Base-by-base conservation (phyloP, 2,797 vertebrate species). In the Glossophaga mutica region DNA sequence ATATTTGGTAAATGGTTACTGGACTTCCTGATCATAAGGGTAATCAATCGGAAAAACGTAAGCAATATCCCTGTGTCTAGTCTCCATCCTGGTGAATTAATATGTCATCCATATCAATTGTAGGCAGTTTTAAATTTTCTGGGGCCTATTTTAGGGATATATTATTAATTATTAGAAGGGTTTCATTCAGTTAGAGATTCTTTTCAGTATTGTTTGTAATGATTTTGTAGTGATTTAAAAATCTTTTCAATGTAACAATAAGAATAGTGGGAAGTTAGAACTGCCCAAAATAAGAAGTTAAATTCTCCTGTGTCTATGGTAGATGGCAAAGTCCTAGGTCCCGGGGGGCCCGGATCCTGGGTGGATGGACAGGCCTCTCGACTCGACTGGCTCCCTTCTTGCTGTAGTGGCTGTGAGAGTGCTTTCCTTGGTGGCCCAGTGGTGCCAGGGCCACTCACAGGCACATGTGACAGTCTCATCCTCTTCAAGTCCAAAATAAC, bases 191-290 rank as follows among this genome's bases (percentile, higher is more conserved):
- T 76, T 26, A 32, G n/a, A 44, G n/a, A 37, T 67, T 34, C 68
- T 62, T 86, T 90, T 86, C 19, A 68, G 7, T 52, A 48, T 92
- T 92, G 15, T 86, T 74, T 59, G 78, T 76, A 87, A 70, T 79
- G 42, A 18, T 37, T 81, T 92, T 92, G 48, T 37, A 34, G 5
- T 26, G 26, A 37, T 22, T 77, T 42, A 62, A 70, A 57, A 34
- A 34, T 85, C 52, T 74, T 91, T 52, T 88, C 85, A 48, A 2
- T 50, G 26, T 34, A 62, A 68, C 21, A 74, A 10, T 52, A 83
- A 84, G 50, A 93, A 50, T 46, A 55, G 15, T 46, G 37, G 57
- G 34, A 83, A 85, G n/a, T 48, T 68, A 87, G 42, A 67, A 62
- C 37, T 83, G 39, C 48, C 19, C 50, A 39, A 78, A 78, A 94